Percentiles rank a stretch among this genome's conserved stretches.
phyloP scores from a whole-genome alignment of 1,140 invertebrate genomes.

The Orius laevigatus region DNA sequence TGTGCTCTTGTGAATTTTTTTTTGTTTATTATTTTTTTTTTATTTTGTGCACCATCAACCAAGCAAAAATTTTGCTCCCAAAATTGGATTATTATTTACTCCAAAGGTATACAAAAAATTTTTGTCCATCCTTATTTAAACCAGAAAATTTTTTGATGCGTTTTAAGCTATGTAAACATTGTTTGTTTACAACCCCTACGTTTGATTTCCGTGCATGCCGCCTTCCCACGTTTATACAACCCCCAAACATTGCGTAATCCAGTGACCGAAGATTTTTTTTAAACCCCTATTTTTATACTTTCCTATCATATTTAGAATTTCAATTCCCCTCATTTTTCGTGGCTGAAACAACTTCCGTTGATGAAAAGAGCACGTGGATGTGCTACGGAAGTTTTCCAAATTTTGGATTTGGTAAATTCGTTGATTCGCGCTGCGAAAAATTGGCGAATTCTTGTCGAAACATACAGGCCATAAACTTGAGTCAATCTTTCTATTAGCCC shows the following conservation, averaged over 20 bases:
- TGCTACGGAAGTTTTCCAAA: no score
- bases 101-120: not conserved
- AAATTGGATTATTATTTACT: not conserved
- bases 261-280: not conserved
- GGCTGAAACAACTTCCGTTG: no score
- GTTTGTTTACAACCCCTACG: no score
- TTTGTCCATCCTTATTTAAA: not conserved
- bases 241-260: not conserved
- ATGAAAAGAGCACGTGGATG: no score
- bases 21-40: not conserved
- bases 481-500: no score
- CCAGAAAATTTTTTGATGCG: not conserved
- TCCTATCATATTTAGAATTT: not conserved
- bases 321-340: not conserved
- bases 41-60: not conserved
- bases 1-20: not conserved
- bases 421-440: no score
- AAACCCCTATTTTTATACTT: not conserved
- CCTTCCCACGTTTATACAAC: not conserved
- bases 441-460: no score
- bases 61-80: slow-evolving; percentile 2
- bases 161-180: no score
- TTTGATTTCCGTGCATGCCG: not conserved
- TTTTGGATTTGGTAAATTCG: no score
- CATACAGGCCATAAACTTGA: no score